A percentile compares a stretch with the other conserved stretches of the same genome.
phyloP scores from a whole-genome alignment of 2,797 vertebrate genomes.

The Phataginus tricuspis region DNA sequence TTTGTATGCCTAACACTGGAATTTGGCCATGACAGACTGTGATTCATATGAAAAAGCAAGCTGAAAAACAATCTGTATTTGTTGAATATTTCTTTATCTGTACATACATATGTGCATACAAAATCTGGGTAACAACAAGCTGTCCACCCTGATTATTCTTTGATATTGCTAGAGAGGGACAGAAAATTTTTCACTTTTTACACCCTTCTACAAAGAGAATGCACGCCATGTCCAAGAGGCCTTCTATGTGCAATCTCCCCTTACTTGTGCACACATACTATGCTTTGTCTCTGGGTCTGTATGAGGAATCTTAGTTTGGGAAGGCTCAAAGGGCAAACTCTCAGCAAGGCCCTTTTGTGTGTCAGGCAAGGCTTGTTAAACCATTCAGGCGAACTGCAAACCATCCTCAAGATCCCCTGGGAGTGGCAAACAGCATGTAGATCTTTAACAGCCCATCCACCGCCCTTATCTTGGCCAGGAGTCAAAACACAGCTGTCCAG shows the following conservation, averaged over 20 bases:
- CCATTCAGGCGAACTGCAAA: not conserved
- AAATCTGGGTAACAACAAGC: not conserved
- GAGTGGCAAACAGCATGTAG: not conserved
- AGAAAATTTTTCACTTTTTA: not conserved
- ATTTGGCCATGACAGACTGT: not conserved
- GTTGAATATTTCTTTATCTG: not conserved
- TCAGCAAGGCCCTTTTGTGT: not conserved
- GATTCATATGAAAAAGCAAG: constrained; percentile 4
- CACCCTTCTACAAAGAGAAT: not conserved
- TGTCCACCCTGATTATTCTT: not conserved
- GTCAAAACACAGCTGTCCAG: not conserved
- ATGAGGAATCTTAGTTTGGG: not conserved
- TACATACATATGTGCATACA: not conserved
- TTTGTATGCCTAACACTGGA: not conserved
- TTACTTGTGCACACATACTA: not conserved
- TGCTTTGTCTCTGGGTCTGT: not conserved
- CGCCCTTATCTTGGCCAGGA: not conserved
- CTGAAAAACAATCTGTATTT: not conserved
- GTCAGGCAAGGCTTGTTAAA: not conserved
- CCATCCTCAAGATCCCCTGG: not conserved
- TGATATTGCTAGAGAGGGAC: not conserved
- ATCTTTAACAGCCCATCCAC: not conserved
- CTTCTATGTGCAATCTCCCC: not conserved
- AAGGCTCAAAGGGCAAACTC: not conserved
- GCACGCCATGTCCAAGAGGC: not conserved